Base-by-base conservation (phyloP, 92 coral and sea anemone genomes). In the Parazoanthus swiftii region DNA sequence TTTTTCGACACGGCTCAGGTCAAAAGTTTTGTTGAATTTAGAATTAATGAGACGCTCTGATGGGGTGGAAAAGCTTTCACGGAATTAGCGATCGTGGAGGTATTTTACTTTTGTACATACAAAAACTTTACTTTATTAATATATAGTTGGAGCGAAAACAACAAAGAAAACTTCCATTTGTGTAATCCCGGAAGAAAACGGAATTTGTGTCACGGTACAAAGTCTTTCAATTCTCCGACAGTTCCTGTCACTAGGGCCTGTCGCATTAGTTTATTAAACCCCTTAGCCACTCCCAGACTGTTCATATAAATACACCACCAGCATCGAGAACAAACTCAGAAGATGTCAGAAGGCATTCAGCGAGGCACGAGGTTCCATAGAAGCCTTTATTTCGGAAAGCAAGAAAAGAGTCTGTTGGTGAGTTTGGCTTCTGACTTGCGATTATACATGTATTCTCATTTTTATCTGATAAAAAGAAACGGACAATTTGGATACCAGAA, bases 261-360 rank as follows among this genome's bases (percentile, higher is more conserved):
- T 74, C 50, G 39, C 26, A 68, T 84, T 70, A 18, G 36, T n/a
- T 84, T 84, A 84, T 43, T 71, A 48, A 48, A 23, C 46, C 65
- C 65, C 63, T 72, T 70, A 71, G 92, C 97, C 95, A 88, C 97
- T 91, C 95, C 97, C 94, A 70, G 86, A 35, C 67, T 74, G 89
- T 80, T 80, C 35, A 74, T 70, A 89, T 89, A 90, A 91, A 92
- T 74, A 86, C 89, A 82, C 42, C 63, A 84, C 79, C 39, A 44
- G n/a, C 75, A 29, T 46, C 77, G 65, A 84, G 50, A 84, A 5
- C 74, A 42, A 48, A 84, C 87, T 33, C 26, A 48, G 44, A 63
- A 84, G 79, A 68, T 71, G 67, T 84, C 87, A 84, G 79, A 21
- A 48, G 13, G 43, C 44, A 44, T 83, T 70, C 43, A 48, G 29